These are phyloP conservation scores for Drosophila ambigua DNA, from an alignment of 1,140 invertebrate genomes.

Conservation along the genomic window DNA sequence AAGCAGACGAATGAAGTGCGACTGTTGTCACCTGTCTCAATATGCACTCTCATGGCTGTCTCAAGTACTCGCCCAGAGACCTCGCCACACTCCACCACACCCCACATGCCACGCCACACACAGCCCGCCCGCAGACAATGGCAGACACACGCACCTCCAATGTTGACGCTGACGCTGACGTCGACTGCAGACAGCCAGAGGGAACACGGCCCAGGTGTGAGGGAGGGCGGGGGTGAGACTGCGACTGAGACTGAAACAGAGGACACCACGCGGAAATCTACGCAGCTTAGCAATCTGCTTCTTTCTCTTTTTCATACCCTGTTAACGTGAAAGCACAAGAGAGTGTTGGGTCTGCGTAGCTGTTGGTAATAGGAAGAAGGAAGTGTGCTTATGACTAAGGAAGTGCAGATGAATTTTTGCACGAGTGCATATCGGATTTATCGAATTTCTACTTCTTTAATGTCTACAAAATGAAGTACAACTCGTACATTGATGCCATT, in stretches of 20 bases:
- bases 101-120: constrained; percentile 18
- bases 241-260: constrained; percentile 28
- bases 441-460: too few relatives aligned
- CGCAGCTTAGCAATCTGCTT: constrained; percentile 77
- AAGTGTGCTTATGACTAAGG: not conserved
- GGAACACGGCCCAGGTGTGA: constrained; percentile 15
- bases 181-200: constrained; percentile 34
- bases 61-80: constrained; percentile 65
- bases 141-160: constrained; percentile 62
- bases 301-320: constrained; percentile 33
- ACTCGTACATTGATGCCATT: too few relatives aligned
- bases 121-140: constrained; percentile 55
- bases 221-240: not conserved
- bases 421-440: too few relatives aligned
- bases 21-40: constrained; percentile 79
- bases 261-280: constrained; percentile 69
- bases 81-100: constrained; percentile 14
- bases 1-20: constrained; percentile 56
- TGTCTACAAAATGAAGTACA: too few relatives aligned
- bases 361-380: too few relatives aligned
- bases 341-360: too few relatives aligned
- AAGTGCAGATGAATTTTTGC: too few relatives aligned
- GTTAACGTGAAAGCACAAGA: too few relatives aligned
- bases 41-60: constrained; percentile 77
- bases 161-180: constrained; percentile 17